Conservation (phyloP, 2,888 invertebrate species). For the Sesia bembeciformis region DNA sequence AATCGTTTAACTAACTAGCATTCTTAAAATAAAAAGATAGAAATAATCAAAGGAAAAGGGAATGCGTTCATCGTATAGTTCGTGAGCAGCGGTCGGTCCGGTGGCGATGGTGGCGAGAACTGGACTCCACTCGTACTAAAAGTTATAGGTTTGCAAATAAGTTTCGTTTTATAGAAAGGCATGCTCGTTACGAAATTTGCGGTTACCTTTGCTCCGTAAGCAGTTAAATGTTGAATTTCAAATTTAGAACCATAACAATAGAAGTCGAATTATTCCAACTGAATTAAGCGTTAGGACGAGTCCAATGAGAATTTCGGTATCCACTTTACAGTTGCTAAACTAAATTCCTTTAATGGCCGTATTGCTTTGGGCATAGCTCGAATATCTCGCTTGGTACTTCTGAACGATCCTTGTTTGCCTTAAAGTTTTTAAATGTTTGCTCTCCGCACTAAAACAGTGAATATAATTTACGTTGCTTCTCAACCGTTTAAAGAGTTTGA, state of each 20-base stretch:
- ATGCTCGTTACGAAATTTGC: slow-evolving; percentile 67
- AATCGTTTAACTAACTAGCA: too few species aligned
- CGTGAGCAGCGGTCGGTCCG: slow-evolving; percentile 32
- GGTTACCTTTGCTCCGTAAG: slow-evolving; percentile 73
- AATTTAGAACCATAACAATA: slow-evolving; percentile 69
- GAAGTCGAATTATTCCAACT: slow-evolving; percentile 68
- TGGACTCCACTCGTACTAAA: slow-evolving; percentile 46
- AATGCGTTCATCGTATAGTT: slow-evolving; percentile 57
- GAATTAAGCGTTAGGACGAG: slow-evolving; percentile 63
- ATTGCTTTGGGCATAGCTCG: slow-evolving; percentile 39
- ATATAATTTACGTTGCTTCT: not conserved
- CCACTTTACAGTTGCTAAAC: slow-evolving; percentile 55
- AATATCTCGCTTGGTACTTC: slow-evolving; percentile 32
- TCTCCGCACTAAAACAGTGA: not conserved
- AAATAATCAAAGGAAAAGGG: slow-evolving; percentile 30
- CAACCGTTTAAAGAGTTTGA: not conserved
- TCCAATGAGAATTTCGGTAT: slow-evolving; percentile 62
- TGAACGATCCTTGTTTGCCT: slow-evolving; percentile 19
- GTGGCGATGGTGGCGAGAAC: slow-evolving; percentile 35
- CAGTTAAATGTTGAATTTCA: slow-evolving; percentile 69
- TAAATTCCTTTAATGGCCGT: slow-evolving; percentile 52
- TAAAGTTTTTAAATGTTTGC: slow-evolving; percentile 21
- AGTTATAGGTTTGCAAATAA: slow-evolving; percentile 70
- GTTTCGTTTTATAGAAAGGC: slow-evolving; percentile 58
- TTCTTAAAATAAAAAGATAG: slow-evolving; percentile 1